These are phyloP conservation scores for Agrochola circellaris DNA, from an alignment of 2,888 invertebrate species.

Conservation along the genomic window DNA sequence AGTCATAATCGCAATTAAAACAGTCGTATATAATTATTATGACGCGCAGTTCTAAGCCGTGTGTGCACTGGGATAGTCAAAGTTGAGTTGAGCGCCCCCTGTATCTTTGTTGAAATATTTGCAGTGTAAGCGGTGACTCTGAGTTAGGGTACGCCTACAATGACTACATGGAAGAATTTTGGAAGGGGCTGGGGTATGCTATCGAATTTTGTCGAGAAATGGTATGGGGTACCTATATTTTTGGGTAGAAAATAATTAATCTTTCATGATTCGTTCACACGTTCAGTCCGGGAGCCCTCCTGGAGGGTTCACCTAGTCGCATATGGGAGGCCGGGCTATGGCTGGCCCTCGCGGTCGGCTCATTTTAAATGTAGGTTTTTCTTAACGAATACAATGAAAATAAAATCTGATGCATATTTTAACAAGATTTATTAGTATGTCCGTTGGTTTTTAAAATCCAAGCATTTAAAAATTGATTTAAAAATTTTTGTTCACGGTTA, in stretches of 20 bases:
- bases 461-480: no score
- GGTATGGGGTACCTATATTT: not conserved
- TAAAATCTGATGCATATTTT: no score
- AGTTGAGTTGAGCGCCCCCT: slow-evolving; percentile 86
- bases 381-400: no score
- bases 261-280: not conserved
- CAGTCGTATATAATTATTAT: slow-evolving; percentile 59
- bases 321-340: no score
- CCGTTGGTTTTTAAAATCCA: no score
- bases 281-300: no score
- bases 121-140: slow-evolving; percentile 86
- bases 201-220: not conserved
- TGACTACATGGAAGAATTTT: slow-evolving; percentile 62
- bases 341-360: no score
- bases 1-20: slow-evolving; percentile 61
- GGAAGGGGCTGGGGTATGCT: not conserved
- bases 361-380: no score
- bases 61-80: slow-evolving; percentile 82
- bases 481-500: no score
- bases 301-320: no score
- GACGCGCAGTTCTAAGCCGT: slow-evolving; percentile 71
- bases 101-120: slow-evolving; percentile 90
- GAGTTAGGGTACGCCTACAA: slow-evolving; percentile 70
- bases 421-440: no score
- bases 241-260: not conserved